These are phyloP conservation scores for Drosophila ezoana DNA, from an alignment of 2,888 invertebrate species.

Conservation along the genomic window DNA sequence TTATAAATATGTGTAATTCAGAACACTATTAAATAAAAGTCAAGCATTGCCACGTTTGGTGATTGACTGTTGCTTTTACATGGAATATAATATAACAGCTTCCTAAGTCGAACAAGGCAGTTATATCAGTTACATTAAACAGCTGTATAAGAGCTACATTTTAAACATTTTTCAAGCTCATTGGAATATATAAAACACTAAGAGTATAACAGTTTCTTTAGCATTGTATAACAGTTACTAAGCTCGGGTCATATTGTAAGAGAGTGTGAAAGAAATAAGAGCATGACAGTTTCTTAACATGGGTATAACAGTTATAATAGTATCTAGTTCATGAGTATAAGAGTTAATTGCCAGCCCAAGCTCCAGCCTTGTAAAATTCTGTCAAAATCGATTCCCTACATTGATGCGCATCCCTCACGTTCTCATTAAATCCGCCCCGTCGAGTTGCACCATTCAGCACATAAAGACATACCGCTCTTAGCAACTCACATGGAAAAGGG, in stretches of 20 bases:
- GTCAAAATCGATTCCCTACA: conserved; percentile 13
- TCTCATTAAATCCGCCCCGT: conserved; percentile 53
- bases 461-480: conserved; percentile 48
- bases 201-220: too few species aligned
- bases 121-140: too few species aligned
- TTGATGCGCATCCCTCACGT: conserved; percentile 10
- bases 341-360: background rate
- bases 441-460: conserved; percentile 12
- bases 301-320: conserved; percentile 1
- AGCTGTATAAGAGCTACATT: too few species aligned
- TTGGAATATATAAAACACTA: too few species aligned
- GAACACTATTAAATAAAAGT: too few species aligned
- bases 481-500: conserved; percentile 39
- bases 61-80: too few species aligned
- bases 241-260: background rate
- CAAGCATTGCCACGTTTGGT: too few species aligned
- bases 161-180: too few species aligned
- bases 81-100: too few species aligned
- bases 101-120: too few species aligned
- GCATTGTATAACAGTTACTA: background rate
- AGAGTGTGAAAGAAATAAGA: background rate
- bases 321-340: background rate
- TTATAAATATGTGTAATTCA: too few species aligned
- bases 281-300: background rate
- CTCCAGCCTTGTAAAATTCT: background rate